A percentile compares a stretch with the other conserved stretches of the same genome.
Evolutionary conservation across 2,888 invertebrate genomes (phyloP).

Genomic region (Sarcophaga carnaria): DNA sequence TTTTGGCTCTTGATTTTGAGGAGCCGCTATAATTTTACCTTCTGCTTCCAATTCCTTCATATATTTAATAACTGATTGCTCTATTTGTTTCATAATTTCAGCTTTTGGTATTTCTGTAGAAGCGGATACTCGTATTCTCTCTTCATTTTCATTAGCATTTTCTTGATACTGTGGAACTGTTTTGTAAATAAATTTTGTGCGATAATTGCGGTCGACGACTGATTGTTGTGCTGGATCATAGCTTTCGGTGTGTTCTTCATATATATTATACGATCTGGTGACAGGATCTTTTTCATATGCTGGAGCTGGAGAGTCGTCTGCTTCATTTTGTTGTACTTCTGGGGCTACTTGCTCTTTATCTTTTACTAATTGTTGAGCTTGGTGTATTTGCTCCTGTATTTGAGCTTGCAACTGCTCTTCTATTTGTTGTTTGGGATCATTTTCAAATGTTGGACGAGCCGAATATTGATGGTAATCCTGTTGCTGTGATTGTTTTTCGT

Average conservation of each 20-base stretch:
- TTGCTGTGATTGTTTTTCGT: slow-evolving; percentile 44
- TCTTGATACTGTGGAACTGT: slow-evolving; percentile 65
- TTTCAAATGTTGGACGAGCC: slow-evolving; percentile 33
- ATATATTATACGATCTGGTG: slow-evolving; percentile 75
- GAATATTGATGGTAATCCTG: slow-evolving; percentile 48
- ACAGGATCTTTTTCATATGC: slow-evolving; percentile 78
- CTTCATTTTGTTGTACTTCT: slow-evolving; percentile 43
- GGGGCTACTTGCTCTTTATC: slow-evolving; percentile 48
- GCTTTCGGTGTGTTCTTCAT: slow-evolving; percentile 69
- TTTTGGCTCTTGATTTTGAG: slow-evolving; percentile 74
- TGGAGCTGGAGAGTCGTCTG: slow-evolving; percentile 71
- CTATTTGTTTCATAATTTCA: slow-evolving; percentile 81
- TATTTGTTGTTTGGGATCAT: slow-evolving; percentile 50
- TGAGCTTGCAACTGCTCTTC: slow-evolving; percentile 70
- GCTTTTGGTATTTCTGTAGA: slow-evolving; percentile 80
- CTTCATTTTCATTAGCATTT: slow-evolving; percentile 66
- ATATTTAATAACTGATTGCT: slow-evolving; percentile 81
- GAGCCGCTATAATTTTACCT: slow-evolving; percentile 78
- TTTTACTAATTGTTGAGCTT: slow-evolving; percentile 65
- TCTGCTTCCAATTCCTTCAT: slow-evolving; percentile 81
- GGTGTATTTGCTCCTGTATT: slow-evolving; percentile 72
- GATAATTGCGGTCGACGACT: slow-evolving; percentile 70
- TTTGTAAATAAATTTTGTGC: slow-evolving; percentile 75
- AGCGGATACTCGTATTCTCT: slow-evolving; percentile 77
- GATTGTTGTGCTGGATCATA: slow-evolving; percentile 57